Base-by-base conservation (phyloP, 2,797 vertebrate genomes). In the Alcedo quadribrachys region DNA sequence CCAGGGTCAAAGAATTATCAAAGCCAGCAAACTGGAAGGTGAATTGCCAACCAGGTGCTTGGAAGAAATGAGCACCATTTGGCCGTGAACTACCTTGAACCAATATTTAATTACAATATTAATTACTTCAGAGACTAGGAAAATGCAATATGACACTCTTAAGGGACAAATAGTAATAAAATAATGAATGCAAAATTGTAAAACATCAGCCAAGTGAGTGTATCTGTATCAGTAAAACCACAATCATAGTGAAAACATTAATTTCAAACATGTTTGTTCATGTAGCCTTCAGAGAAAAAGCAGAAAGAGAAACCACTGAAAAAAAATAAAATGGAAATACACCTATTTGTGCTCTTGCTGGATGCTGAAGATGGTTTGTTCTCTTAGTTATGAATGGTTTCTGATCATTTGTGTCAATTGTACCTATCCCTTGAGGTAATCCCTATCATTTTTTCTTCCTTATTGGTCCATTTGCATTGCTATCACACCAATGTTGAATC, bases 51-150 rank as follows among this genome's bases (percentile, higher is more conserved):
- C 85, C 65, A 93, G 70, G 70, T 89, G 66, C 30, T 85, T 60
- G 43, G 74, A 35, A 79, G 89, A 87, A 94, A 88, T 89, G 90
- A 94, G 90, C 45, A 53, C 55, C 32, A 63, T 89, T 86, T 84
- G 92, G 63, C 76, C 6, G 3, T 66, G 65, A 93, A 92, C 68
- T 97, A 81, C 66, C 51, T 96, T 95, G 94, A 97, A 92, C 82
- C 40, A 74, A 93, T 75, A 89, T 80, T 95, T 96, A 96, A 96
- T 94, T 94, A 90, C 45, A 94, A 62, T 81, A 93, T 94, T 95
- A 54, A 94, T 96, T 96, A 92, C 84, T 96, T 92, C 40, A 89
- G 94, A 96, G 96, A 94, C 46, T 48, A 63, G 73, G 37, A 93
- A 91, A 75, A 85, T 83, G 82, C 60, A 96, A 35, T 93, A 90